These are phyloP conservation scores for Uromys caudimaculatus DNA, from an alignment of 2,797 vertebrate genomes.

Conservation along the genomic window DNA sequence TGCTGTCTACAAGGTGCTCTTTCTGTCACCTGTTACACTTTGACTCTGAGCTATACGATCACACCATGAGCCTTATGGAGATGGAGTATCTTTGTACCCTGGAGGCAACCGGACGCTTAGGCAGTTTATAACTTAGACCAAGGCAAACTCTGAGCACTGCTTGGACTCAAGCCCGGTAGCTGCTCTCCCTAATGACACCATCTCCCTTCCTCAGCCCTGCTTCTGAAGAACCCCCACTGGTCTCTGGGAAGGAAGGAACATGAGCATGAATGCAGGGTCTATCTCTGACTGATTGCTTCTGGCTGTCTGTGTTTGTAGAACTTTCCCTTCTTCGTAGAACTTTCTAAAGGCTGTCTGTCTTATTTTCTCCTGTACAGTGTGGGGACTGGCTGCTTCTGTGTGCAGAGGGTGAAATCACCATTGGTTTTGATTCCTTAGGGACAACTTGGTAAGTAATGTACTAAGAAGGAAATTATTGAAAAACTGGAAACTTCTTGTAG, in stretches of 20 bases:
- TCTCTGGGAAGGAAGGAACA: neutral
- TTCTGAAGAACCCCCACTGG: neutral
- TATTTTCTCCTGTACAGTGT: conserved; percentile 27
- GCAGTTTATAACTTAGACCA: neutral
- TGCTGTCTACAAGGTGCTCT: neutral
- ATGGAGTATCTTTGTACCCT: neutral
- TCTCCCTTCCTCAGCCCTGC: neutral
- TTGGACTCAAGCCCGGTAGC: neutral
- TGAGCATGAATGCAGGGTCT: neutral
- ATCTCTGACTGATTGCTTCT: neutral
- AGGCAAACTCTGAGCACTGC: neutral
- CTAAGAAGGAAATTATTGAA: conserved; percentile 42
- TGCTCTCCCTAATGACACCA: neutral
- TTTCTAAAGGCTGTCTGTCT: conserved; percentile 55
- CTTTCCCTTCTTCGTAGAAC: neutral
- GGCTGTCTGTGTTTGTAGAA: conserved; percentile 15
- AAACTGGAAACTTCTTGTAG: conserved; percentile 46
- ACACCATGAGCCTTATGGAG: neutral
- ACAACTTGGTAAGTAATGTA: conserved; percentile 40
- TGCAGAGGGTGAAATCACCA: conserved; percentile 55
- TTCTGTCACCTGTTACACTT: neutral
- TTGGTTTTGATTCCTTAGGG: conserved; percentile 43
- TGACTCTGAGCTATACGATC: neutral
- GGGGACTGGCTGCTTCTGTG: neutral
- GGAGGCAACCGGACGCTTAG: neutral